Evolutionary conservation across 2,797 vertebrate genomes (phyloP), one percentile per base, ranked within the genome.

Genomic region (Borostomias antarcticus): DNA sequence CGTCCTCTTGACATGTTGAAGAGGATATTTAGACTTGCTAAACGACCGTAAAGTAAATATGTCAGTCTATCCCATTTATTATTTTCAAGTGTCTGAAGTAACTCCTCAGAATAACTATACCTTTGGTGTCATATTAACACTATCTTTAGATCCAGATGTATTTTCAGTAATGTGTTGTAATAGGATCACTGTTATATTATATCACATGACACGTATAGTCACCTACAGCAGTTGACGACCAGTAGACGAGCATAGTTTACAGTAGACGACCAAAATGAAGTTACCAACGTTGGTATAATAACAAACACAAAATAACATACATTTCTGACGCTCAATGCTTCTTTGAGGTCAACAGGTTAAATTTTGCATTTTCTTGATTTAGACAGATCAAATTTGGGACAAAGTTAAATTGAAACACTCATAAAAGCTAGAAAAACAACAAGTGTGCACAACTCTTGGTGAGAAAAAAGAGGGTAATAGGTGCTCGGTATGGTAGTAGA

Each of bases 1-100:
- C 63, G 78, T 70, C 67, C 72, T 45, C 50, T 79, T 80, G 76
- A 67, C 77, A 76, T 59, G 40, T 74, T 48, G 40, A 65, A 63
- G 53, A 66, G 65, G 60, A 80, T 67, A 75, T 75, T 73, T 75
- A 71, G 43, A 40, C 50, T 72, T 29, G 0, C 10, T 62, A 28
- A 68, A 62, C 64, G 37, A 53, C 57, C 19, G 0, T 35, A 59
- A 58, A 29, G 71, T 69, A 56, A 43, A 15, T 58, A 40, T n/a
- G 26, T 9, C 53, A 43, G 40, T 63, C 19, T 29, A 26, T 64
- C 62, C 48, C n/a, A 28, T 32, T 67, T 35, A 72, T 50, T 67
- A 65, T 69, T 62, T n/a, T 33, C n/a, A 62, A 15, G 43, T 67
- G 50, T 68, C 29, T 50, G 8, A 47, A 32, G 35, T 48, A 56